Evolutionary conservation across 2,797 vertebrate species (phyloP).

Genomic region (Bufotes viridis): DNA sequence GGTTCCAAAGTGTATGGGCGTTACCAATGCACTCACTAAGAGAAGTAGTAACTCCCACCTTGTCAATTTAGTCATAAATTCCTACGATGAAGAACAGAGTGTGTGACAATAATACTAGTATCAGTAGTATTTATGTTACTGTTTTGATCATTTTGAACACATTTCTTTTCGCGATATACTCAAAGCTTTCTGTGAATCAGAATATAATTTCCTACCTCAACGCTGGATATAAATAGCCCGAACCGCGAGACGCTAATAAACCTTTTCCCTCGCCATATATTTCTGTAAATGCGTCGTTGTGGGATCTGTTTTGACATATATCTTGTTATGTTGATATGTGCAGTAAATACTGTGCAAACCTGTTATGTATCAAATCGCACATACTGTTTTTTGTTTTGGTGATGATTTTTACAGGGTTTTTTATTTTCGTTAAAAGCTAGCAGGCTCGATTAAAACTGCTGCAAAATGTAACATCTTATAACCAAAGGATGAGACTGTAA

Average conservation of each 20-base stretch:
- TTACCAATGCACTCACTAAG: too few relatives aligned
- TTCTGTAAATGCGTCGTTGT: not conserved
- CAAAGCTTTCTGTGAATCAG: not conserved
- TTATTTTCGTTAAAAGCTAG: not conserved
- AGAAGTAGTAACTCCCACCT: too few relatives aligned
- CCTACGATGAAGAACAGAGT: too few relatives aligned
- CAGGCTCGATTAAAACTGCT: conserved; percentile 1
- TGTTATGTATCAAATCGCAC: not conserved
- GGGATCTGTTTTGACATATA: conserved; percentile 6
- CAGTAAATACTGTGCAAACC: not conserved
- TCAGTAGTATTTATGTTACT: not conserved
- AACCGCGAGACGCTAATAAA: not conserved
- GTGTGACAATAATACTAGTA: not conserved
- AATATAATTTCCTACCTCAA: not conserved
- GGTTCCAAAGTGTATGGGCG: too few relatives aligned
- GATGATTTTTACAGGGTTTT: not conserved
- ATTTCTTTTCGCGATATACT: not conserved
- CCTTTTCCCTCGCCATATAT: not conserved
- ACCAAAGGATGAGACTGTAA: not conserved
- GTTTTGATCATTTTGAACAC: not conserved
- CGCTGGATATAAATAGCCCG: conserved; percentile 2
- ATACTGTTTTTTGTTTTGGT: not conserved
- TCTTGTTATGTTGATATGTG: not conserved
- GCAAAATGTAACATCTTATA: conserved; percentile 11
- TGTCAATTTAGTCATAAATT: too few relatives aligned